Evolutionary conservation across 2,888 invertebrate genomes (phyloP), one percentile per base, ranked within the genome.

Genomic region (Thymelicus sylvestris): DNA sequence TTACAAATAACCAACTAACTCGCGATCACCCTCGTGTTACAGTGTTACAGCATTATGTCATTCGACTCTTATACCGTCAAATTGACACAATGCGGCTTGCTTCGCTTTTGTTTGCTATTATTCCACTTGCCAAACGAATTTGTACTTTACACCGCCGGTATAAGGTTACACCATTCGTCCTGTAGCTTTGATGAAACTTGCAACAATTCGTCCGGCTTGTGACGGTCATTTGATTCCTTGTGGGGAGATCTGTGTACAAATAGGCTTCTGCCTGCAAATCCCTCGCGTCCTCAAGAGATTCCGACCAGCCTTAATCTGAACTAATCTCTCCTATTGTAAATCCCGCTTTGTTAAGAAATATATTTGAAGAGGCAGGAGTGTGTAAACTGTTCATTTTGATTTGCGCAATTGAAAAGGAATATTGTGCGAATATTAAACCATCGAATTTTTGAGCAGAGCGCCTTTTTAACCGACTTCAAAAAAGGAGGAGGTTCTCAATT

Each of bases 201-300:
- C 55, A 55, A 19, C 55, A 55, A 55, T 24, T 19, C 19, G 55
- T 19, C 66, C 69, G 74, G 74, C 72, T 69, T 74, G 69, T 78
- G 83, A 79, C 82, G 84, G 86, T 83, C 84, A 89, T 86, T 83
- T 79, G 84, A 88, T 81, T 79, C 82, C 74, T 74, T 65, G 71
- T 63, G 71, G 75, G 73, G 77, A 75, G 74, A 74, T 78, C 83
- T 82, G 80, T 41, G 80, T 57, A 65, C 73, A 73, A 73, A 76
- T 73, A 73, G 65, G 71, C 50, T 55, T 62, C 63, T 59, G 39
- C 52, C 12, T 52, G 57, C 44, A 44, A 44, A 66, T 66, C 66
- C 59, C 55, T 57, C n/a, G 24, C 47, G 48, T 67, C 52, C 59
- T 52, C 39, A 64, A 52, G 15, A 15, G 63, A 50, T 50, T 15